Evolutionary conservation across 1,140 invertebrate species (phyloP).

Genomic region (Drosophila orosa): DNA sequence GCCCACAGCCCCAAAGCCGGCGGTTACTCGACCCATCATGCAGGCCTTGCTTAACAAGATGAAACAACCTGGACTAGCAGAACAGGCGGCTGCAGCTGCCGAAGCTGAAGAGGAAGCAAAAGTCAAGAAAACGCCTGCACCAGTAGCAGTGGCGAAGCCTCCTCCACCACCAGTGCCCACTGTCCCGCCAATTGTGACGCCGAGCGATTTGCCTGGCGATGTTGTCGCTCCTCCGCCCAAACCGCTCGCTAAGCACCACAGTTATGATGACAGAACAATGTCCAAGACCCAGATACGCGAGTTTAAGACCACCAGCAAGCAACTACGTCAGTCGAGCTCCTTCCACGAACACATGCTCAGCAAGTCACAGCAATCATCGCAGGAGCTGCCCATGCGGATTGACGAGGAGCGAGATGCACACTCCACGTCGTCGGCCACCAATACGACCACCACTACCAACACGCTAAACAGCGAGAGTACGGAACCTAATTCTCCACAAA

Average conservation of each 20-base stretch:
- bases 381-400: constrained; percentile 72
- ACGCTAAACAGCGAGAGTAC: constrained; percentile 78
- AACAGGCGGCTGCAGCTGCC: constrained; percentile 71
- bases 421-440: constrained; percentile 70
- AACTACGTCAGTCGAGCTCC: constrained; percentile 86
- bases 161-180: constrained; percentile 67
- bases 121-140: constrained; percentile 10
- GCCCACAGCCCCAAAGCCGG: constrained; percentile 74
- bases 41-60: constrained; percentile 80
- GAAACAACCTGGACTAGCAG: constrained; percentile 72
- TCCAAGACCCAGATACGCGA: constrained; percentile 87
- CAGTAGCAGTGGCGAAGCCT: constrained; percentile 30
- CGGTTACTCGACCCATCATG: constrained; percentile 77
- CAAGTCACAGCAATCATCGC: constrained; percentile 81
- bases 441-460: constrained; percentile 79
- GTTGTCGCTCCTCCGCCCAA: constrained; percentile 84
- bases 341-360: constrained; percentile 87
- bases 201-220: constrained; percentile 70
- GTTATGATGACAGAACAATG: constrained; percentile 87
- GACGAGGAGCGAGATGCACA: constrained; percentile 74
- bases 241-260: constrained; percentile 86
- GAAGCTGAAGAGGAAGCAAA: constrained; percentile 55
- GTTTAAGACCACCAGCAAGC: constrained; percentile 86
- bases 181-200: constrained; percentile 71
- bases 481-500: constrained; percentile 80